Evolutionary conservation across 2,888 invertebrate species (phyloP), one percentile per base, ranked within the genome.

Genomic region (Sepiola atlantica): DNA sequence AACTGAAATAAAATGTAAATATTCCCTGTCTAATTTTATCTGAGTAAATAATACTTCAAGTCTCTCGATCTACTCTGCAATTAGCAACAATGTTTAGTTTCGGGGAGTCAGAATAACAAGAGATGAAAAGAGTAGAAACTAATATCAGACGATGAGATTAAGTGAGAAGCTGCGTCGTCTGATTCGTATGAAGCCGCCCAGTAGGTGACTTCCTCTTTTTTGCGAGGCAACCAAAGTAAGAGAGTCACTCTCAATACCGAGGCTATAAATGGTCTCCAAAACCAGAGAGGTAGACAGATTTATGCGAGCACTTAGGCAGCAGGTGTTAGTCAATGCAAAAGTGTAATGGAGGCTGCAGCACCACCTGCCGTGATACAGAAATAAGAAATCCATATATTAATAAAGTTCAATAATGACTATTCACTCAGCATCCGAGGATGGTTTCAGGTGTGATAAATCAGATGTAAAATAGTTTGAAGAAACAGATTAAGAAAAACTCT

Each of bases 401-500:
- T 32, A 32, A 45, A n/a, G 77, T 77, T 77, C 77, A n/a, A n/a
- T 32, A n/a, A 77, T 77, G 77, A 77, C n/a, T n/a, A 77, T 77
- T 32, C n/a, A 77, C 16, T 32, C n/a, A 77, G 8, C n/a, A 8
- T 77, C 32, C 12, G 10, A 77, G n/a, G 77, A 77, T 77, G n/a
- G 45, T 77, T 77, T 77, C 77, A 77, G 77, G 77, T n/a, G 32
- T 12, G 14, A n/a, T 77, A 77, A 45, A 77, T 77, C 77, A 77
- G n/a, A 77, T 77, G 77, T 77, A 77, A 77, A n/a, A 77, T n/a
- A 77, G 77, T 77, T 12, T 77, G 77, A 77, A n/a, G 77, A 77
- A 77, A n/a, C 77, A 77, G 12, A 28, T 77, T 77, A n/a, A 77
- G 77, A n/a, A 77, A 77, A n/a, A 77, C 28, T n/a, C 77, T 77